Percentiles rank a stretch among this genome's conserved stretches.
Evolutionary conservation across 37 sponge, comb jelly and placozoan genomes (phyloP).

Genomic region (Oopsacas minuta): DNA sequence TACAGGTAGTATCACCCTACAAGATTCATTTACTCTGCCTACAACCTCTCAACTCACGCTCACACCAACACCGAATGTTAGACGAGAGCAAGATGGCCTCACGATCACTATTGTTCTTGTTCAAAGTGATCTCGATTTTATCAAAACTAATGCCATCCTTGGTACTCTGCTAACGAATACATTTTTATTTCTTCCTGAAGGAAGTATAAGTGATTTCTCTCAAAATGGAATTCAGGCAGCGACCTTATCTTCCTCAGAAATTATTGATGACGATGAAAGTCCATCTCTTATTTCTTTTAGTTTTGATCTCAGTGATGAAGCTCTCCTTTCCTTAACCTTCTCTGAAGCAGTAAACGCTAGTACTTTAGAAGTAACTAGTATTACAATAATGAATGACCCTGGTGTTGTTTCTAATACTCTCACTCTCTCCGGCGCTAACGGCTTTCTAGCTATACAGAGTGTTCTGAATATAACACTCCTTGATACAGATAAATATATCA

Average conservation of each 20-base stretch:
- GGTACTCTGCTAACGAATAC: not conserved
- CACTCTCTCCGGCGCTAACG: not conserved
- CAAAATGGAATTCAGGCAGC: not conserved
- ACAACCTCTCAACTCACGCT: not conserved
- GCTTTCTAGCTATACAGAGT: not conserved
- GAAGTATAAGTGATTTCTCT: not conserved
- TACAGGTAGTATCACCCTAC: not conserved
- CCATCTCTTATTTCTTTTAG: conserved; percentile 42
- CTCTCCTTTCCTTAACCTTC: conserved; percentile 43
- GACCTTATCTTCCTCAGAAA: not conserved
- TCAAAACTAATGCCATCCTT: not conserved
- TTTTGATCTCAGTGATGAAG: conserved; percentile 40
- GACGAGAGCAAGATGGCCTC: not conserved
- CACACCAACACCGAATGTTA: not conserved
- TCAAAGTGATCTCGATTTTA: not conserved
- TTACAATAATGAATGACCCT: not conserved
- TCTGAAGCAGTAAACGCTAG: conserved; percentile 53
- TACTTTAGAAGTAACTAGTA: conserved; percentile 35
- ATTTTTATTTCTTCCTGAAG: not conserved
- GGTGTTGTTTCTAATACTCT: not conserved
- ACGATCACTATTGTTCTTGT: not conserved
- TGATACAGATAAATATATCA: not conserved
- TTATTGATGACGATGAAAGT: not conserved
- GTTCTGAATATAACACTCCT: not conserved
- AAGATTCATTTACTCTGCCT: not conserved